phyloP scores from a whole-genome alignment of 1,140 invertebrate genomes.

The Melanaphis sacchari region DNA sequence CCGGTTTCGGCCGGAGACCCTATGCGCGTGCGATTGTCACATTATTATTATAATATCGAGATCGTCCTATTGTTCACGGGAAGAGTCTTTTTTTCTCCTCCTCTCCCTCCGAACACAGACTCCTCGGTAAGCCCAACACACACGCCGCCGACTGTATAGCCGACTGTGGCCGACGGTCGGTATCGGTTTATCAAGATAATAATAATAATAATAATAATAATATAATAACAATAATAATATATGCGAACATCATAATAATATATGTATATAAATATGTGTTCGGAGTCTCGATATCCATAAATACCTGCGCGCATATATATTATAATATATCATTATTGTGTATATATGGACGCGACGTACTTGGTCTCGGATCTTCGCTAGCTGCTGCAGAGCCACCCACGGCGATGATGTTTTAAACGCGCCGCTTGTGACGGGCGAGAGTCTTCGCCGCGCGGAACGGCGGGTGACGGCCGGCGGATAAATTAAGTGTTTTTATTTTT shows the following conservation, averaged over 20 bases:
- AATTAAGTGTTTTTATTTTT: neutral
- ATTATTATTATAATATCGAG: neutral
- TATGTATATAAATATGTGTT: neutral
- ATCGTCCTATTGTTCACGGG: neutral
- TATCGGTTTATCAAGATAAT: neutral
- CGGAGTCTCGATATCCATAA: neutral
- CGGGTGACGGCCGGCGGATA: neutral
- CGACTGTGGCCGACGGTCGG: neutral
- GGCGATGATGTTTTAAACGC: neutral
- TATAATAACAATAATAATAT: too few species aligned
- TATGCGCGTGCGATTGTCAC: neutral
- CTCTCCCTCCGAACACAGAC: neutral
- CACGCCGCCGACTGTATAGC: neutral
- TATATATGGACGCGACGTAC: neutral
- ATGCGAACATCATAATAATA: neutral
- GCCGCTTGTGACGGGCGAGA: neutral
- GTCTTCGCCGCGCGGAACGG: neutral
- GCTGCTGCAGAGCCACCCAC: conserved; percentile 32
- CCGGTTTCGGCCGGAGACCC: neutral
- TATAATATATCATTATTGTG: neutral
- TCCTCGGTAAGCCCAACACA: neutral
- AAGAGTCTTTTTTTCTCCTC: neutral
- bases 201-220: too few species aligned
- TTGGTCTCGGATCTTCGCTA: neutral
- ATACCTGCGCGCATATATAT: neutral